Evolutionary conservation across 2,113 vertebrate genomes (phyloP).

Genomic region (Cnemophilus loriae): DNA sequence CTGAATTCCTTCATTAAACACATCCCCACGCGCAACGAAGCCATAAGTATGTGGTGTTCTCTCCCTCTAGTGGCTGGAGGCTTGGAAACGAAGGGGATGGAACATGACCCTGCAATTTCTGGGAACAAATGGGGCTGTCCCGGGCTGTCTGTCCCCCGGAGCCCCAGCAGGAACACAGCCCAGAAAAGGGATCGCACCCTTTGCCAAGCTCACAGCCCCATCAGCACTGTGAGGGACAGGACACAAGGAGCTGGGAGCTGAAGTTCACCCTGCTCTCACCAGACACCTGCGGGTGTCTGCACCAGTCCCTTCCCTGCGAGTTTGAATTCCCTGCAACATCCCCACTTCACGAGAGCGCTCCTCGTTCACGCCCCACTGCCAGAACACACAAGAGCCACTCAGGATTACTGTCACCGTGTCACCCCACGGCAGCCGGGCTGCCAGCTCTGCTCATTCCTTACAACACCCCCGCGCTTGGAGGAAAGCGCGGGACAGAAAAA

Average conservation of each 20-base stretch:
- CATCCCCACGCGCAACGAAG: not conserved
- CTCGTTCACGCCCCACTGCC: not conserved
- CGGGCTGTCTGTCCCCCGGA: not conserved
- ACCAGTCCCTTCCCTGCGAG: fast-evolving
- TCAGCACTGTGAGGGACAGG: not conserved
- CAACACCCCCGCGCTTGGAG: fast-evolving
- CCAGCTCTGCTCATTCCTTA: not conserved
- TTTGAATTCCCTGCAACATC: fast-evolving
- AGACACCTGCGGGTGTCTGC: fast-evolving
- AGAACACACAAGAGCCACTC: not conserved
- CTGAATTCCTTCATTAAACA: not conserved
- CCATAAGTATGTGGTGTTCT: conserved; percentile 12
- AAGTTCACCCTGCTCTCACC: not conserved
- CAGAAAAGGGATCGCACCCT: not conserved
- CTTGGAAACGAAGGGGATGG: not conserved
- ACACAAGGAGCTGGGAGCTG: not conserved
- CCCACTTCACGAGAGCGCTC: fast-evolving
- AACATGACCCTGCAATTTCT: not conserved
- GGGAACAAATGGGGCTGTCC: not conserved
- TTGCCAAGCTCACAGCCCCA: not conserved
- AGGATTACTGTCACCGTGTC: fast-evolving
- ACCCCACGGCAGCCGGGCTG: not conserved
- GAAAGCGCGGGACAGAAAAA: not conserved
- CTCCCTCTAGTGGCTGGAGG: conserved; percentile 58
- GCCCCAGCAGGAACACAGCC: not conserved